Evolutionary conservation across 2,113 vertebrate genomes (phyloP).

Genomic region (Paracanthobrama guichenoti): DNA sequence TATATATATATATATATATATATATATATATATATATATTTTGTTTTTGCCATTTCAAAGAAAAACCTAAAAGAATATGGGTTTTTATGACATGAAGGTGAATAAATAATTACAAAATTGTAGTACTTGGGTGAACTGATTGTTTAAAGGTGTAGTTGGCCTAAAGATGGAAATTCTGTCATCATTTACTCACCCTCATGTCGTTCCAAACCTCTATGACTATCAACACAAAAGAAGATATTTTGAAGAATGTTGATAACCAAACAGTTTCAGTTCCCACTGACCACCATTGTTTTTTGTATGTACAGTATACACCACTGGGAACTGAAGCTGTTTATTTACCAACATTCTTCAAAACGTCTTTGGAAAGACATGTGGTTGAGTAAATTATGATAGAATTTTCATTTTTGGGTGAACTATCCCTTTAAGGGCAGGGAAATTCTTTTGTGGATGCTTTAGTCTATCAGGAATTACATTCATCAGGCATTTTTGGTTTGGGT

Average conservation of each 20-base stretch:
- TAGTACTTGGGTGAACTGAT: not conserved
- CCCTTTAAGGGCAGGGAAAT: not conserved
- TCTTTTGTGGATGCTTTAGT: not conserved
- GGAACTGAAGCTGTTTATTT: not conserved
- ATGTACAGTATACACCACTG: not conserved
- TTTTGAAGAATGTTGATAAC: not conserved
- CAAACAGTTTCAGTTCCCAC: not conserved
- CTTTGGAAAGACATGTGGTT: too few relatives aligned
- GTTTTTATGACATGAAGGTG: not conserved
- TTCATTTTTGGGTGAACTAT: not conserved
- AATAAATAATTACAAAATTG: not conserved
- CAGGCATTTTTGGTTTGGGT: not conserved
- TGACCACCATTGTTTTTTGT: not conserved
- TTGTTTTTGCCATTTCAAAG: not conserved
- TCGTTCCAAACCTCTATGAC: not conserved
- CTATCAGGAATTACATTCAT: constrained; percentile 9
- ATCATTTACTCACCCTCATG: not conserved
- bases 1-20: too few relatives aligned
- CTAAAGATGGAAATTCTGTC: not conserved
- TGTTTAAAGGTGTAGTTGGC: not conserved
- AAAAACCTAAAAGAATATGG: too few relatives aligned
- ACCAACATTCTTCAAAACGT: not conserved
- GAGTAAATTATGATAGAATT: not conserved
- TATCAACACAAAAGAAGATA: not conserved
- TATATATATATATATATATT: too few relatives aligned